phyloP scores from a whole-genome alignment of 2,888 invertebrate genomes.

The Perizoma affinitatum region DNA sequence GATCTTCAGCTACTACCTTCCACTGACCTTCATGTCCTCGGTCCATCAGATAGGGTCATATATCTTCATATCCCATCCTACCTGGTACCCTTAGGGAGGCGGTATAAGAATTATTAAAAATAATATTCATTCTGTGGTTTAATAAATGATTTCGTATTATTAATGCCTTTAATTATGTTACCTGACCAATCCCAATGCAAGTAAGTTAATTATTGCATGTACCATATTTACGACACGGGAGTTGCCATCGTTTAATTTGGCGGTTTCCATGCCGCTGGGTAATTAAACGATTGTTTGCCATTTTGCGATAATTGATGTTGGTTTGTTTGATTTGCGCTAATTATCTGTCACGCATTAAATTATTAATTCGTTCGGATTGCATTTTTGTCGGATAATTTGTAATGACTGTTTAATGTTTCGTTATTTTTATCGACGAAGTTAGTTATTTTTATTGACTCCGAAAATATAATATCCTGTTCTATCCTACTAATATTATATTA shows the following conservation, averaged over 20 bases:
- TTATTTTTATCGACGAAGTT: constrained; percentile 11
- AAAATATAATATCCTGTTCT: too few relatives aligned
- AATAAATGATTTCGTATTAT: too few relatives aligned
- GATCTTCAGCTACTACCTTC: not conserved
- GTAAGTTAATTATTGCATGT: constrained; percentile 60
- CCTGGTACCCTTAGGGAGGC: too few relatives aligned
- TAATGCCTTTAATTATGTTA: not conserved
- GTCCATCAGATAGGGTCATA: too few relatives aligned
- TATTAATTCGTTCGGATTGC: constrained; percentile 56
- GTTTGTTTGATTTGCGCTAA: constrained; percentile 79
- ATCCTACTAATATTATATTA: too few relatives aligned
- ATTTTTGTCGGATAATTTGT: constrained; percentile 46
- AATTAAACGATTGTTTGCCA: constrained; percentile 81
- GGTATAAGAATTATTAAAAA: too few relatives aligned
- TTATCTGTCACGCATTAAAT: constrained; percentile 74
- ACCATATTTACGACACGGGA: constrained; percentile 62
- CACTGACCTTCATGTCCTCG: too few relatives aligned
- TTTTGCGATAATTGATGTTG: constrained; percentile 79
- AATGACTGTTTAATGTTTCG: constrained; percentile 28
- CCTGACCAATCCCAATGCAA: constrained; percentile 22
- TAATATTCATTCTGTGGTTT: too few relatives aligned
- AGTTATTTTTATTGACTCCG: too few relatives aligned
- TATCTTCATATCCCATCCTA: too few relatives aligned
- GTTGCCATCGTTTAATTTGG: constrained; percentile 70
- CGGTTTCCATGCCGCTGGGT: constrained; percentile 72